Evolutionary conservation across 2,888 invertebrate genomes (phyloP).

Genomic region (Rhamphomyia laevipes): DNA sequence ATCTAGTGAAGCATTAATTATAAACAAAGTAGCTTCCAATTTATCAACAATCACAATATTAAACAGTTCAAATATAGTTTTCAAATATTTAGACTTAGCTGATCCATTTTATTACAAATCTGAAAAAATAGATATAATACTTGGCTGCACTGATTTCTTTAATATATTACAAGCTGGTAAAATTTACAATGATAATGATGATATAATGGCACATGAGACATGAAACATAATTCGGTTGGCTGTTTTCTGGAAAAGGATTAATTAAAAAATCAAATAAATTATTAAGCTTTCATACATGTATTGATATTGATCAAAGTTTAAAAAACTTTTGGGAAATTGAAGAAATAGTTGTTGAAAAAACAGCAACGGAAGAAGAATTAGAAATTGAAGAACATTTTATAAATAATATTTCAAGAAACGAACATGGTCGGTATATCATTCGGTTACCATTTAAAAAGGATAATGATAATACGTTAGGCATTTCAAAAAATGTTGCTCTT

Average conservation of each 20-base stretch:
- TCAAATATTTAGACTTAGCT: conserved; percentile 2
- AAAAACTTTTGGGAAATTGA: background rate
- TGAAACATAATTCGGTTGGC: conserved; percentile 8
- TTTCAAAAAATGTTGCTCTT: background rate
- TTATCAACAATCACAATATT: conserved; percentile 1
- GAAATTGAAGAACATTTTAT: background rate
- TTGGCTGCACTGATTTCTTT: conserved; percentile 9
- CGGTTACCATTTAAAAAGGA: background rate
- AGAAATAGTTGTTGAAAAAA: background rate
- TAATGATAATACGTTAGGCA: background rate
- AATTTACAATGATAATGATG: conserved; percentile 3
- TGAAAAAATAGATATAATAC: conserved; percentile 3
- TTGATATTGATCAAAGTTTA: background rate
- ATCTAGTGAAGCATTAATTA: conserved; percentile 3
- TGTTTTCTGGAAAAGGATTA: conserved; percentile 1
- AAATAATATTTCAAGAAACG: background rate
- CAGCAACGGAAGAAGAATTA: background rate
- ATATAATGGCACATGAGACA: conserved; percentile 6
- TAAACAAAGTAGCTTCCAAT: background rate
- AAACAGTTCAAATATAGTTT: background rate
- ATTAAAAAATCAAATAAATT: background rate
- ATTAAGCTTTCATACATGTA: background rate
- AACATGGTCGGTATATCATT: background rate
- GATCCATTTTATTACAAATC: conserved; percentile 2
- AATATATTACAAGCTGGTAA: conserved; percentile 1